phyloP scores from a whole-genome alignment of 1,140 invertebrate genomes.

The Daktulosphaira vitifoliae region DNA sequence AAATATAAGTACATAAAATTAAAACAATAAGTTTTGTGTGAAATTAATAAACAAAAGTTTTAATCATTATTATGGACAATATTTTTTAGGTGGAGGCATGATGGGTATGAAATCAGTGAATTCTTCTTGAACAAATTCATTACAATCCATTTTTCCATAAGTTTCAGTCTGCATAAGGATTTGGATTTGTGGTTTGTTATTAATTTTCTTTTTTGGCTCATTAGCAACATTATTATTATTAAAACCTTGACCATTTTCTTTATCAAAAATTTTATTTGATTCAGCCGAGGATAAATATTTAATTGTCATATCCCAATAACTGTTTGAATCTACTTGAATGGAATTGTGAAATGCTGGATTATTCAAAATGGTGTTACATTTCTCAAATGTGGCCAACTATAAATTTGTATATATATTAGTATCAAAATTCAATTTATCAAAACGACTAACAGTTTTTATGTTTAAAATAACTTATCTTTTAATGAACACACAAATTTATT shows the following conservation, averaged over 20 bases:
- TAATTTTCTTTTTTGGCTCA: too few species aligned
- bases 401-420: too few species aligned
- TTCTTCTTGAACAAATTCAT: background rate
- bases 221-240: too few species aligned
- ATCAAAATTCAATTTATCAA: too few species aligned
- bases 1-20: too few species aligned
- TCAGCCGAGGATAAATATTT: background rate
- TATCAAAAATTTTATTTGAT: too few species aligned
- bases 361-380: background rate
- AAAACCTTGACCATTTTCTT: too few species aligned
- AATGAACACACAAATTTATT: too few species aligned
- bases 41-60: too few species aligned
- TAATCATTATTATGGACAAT: background rate
- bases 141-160: background rate
- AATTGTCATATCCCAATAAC: conserved; percentile 14
- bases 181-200: background rate
- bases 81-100: conserved; percentile 10
- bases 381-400: conserved; percentile 1
- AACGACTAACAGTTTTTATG: too few species aligned
- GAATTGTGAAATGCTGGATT: background rate
- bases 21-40: too few species aligned
- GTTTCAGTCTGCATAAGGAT: conserved; percentile 10
- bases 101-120: conserved; percentile 18
- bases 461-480: too few species aligned
- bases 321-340: background rate